phyloP scores from a whole-genome alignment of 2,113 vertebrate genomes.

The Heterocephalus glaber region DNA sequence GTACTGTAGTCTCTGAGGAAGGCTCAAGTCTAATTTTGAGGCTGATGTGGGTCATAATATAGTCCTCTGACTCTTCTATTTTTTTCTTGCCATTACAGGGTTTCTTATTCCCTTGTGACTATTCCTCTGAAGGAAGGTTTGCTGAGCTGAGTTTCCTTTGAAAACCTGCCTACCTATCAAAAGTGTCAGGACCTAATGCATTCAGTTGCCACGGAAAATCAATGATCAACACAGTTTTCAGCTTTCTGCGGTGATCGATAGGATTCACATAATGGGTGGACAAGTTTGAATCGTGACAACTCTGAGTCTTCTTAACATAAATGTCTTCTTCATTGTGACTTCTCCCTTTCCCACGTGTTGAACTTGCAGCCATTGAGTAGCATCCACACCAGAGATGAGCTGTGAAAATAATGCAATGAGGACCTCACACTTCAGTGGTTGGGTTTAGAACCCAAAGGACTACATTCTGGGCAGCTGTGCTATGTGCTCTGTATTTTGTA shows the following conservation, averaged over 20 bases:
- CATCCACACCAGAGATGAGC: slow-evolving; percentile 79
- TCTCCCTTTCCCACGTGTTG: slow-evolving; percentile 80
- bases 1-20: slow-evolving; percentile 82
- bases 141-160: slow-evolving; percentile 85
- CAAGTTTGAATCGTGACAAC: slow-evolving; percentile 87
- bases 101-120: slow-evolving; percentile 85
- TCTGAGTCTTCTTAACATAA: slow-evolving; percentile 83
- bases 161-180: slow-evolving; percentile 86
- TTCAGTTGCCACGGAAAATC: slow-evolving; percentile 86
- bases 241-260: slow-evolving; percentile 88
- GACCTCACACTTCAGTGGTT: slow-evolving; percentile 79
- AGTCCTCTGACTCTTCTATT: slow-evolving; percentile 85
- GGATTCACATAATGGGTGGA: slow-evolving; percentile 86
- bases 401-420: slow-evolving; percentile 83
- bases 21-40: slow-evolving; percentile 84
- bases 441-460: slow-evolving; percentile 75
- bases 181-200: slow-evolving; percentile 85
- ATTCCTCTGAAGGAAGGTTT: slow-evolving; percentile 87
- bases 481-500: slow-evolving; percentile 55
- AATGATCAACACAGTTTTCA: slow-evolving; percentile 87
- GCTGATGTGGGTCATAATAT: slow-evolving; percentile 84
- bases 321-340: slow-evolving; percentile 82
- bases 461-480: slow-evolving; percentile 69
- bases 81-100: slow-evolving; percentile 86
- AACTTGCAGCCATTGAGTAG: slow-evolving; percentile 80